Conservation (phyloP, 2,888 invertebrate species). For the Limenitis camilla region DNA sequence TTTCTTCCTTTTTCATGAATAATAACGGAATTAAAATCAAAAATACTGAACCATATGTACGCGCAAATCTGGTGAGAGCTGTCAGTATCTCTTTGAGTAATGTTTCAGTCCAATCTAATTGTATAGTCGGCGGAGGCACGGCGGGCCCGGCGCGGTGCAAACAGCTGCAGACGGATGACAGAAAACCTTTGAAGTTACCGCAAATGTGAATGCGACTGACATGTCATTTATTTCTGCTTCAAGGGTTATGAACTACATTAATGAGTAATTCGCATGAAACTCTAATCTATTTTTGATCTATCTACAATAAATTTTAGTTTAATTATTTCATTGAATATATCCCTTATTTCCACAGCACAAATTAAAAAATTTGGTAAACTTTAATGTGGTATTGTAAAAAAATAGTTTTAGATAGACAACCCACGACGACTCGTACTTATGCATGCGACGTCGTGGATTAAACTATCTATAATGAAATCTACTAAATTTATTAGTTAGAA, state of each 20-base stretch:
- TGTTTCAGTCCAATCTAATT: slow-evolving; percentile 28
- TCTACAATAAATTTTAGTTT: too few species aligned
- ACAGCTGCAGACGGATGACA: slow-evolving; percentile 24
- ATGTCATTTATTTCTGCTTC: slow-evolving; percentile 20
- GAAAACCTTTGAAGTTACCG: slow-evolving; percentile 26
- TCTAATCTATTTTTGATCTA: too few species aligned
- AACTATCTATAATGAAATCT: too few species aligned
- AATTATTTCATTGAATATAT: too few species aligned
- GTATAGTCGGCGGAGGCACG: slow-evolving; percentile 11
- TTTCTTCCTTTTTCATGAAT: not conserved
- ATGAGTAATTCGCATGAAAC: not conserved
- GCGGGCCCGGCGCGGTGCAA: slow-evolving; percentile 15
- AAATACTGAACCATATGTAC: not conserved
- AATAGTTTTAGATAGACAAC: too few species aligned
- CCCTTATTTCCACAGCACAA: too few species aligned
- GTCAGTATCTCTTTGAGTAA: slow-evolving; percentile 28
- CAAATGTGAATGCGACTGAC: slow-evolving; percentile 24
- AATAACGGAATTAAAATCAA: not conserved
- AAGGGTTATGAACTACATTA: slow-evolving; percentile 9
- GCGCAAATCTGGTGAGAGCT: slow-evolving; percentile 25
- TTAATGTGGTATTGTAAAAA: too few species aligned
- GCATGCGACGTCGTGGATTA: too few species aligned
- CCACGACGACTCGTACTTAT: too few species aligned
- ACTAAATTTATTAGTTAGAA: too few species aligned
- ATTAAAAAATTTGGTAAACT: too few species aligned